phyloP scores from a whole-genome alignment of 1,140 invertebrate species.

The Bombus confusus region DNA sequence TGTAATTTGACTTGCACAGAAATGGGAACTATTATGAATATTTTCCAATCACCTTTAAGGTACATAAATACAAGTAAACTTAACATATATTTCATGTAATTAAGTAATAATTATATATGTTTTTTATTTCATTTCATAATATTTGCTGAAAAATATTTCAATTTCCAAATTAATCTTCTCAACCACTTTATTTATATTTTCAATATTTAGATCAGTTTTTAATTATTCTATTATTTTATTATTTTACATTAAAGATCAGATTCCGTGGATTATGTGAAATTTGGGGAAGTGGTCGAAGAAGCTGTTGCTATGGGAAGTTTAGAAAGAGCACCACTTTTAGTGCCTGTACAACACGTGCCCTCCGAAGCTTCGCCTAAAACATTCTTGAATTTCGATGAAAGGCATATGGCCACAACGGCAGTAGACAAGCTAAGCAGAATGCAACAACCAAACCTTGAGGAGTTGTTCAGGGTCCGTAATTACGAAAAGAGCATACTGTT shows the following conservation, averaged over 20 bases:
- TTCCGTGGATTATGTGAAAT: slow-evolving; percentile 86
- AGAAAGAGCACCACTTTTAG: slow-evolving; percentile 85
- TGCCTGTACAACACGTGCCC: slow-evolving; percentile 86
- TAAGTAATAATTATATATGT: no score
- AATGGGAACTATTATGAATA: slow-evolving; percentile 85
- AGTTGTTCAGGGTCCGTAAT: slow-evolving; percentile 82
- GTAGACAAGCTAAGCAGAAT: slow-evolving; percentile 84
- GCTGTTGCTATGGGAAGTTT: slow-evolving; percentile 85
- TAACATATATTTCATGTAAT: background rate
- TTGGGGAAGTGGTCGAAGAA: slow-evolving; percentile 86
- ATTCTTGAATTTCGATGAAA: slow-evolving; percentile 88
- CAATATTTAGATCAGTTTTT: background rate
- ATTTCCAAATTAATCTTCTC: background rate
- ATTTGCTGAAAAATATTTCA: background rate
- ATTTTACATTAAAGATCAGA: slow-evolving; percentile 79
- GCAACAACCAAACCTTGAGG: slow-evolving; percentile 85
- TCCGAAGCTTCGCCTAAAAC: slow-evolving; percentile 84
- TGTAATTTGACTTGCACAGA: slow-evolving; percentile 85
- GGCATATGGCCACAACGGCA: slow-evolving; percentile 83
- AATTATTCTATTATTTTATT: slow-evolving; percentile 54
- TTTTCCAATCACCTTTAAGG: slow-evolving; percentile 80
- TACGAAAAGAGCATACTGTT: background rate
- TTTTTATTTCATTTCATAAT: no score
- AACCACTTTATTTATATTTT: background rate
- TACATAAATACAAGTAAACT: slow-evolving; percentile 43